A percentile compares a stretch with the other conserved stretches of the same genome.
Conservation (phyloP, 53 echinoderm and acorn worm genomes). For the Zoroaster sp. region DNA sequence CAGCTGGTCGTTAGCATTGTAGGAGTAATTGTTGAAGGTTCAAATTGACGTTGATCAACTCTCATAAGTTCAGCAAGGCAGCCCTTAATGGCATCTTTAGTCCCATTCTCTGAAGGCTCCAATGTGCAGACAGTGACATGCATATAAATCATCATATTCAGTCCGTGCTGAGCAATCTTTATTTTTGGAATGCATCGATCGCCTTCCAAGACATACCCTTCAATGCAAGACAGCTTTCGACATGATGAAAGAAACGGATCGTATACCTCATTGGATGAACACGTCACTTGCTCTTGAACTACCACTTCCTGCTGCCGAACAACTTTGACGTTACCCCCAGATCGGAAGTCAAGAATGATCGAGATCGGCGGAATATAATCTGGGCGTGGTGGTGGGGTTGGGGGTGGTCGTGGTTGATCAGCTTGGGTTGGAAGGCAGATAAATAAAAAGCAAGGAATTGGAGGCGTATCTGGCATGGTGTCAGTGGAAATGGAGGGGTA, state of each 20-base stretch:
- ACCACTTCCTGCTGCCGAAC: not conserved
- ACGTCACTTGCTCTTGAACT: not conserved
- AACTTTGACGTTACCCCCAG: constrained; percentile 46
- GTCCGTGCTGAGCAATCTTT: not conserved
- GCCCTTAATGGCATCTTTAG: not conserved
- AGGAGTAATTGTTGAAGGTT: not conserved
- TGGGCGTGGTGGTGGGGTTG: not conserved
- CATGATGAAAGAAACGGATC: constrained; percentile 30
- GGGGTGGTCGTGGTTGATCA: too few relatives aligned
- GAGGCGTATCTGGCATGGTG: not conserved
- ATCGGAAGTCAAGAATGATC: constrained; percentile 49
- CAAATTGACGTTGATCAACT: not conserved
- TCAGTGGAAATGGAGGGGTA: not conserved
- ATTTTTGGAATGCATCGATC: too few relatives aligned
- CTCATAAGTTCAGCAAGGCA: not conserved
- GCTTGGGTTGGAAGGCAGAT: too few relatives aligned
- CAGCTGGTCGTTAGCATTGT: not conserved
- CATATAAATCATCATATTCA: not conserved
- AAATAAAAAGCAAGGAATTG: too few relatives aligned
- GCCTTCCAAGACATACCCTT: not conserved
- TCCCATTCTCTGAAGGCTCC: not conserved
- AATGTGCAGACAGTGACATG: not conserved
- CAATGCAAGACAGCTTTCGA: not conserved
- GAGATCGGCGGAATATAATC: constrained; percentile 52
- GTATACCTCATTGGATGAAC: constrained; percentile 4